phyloP scores from a whole-genome alignment of 1,140 invertebrate species.

The Physella acuta region DNA sequence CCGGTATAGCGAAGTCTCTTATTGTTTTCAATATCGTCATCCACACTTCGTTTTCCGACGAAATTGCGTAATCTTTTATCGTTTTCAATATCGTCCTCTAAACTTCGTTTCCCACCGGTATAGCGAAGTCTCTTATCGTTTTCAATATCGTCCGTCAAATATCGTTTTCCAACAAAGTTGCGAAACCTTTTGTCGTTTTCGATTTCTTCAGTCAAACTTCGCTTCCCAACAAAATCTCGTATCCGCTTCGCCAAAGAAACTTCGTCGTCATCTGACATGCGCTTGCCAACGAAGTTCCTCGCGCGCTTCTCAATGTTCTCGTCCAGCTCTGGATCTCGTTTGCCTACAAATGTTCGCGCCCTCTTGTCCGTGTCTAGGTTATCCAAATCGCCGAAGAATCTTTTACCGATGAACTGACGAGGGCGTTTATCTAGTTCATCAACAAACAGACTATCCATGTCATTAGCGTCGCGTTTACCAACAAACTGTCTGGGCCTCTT shows the following conservation, averaged over 20 bases:
- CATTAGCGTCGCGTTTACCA: not conserved
- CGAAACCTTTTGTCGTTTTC: not conserved
- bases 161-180: not conserved
- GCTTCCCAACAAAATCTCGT: conserved; percentile 11
- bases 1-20: not conserved
- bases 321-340: too few relatives aligned
- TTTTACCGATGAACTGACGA: conserved; percentile 7
- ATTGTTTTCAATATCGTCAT: not conserved
- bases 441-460: too few relatives aligned
- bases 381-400: not conserved
- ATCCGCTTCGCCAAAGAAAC: not conserved
- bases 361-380: not conserved
- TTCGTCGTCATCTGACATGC: not conserved
- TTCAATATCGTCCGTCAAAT: too few relatives aligned
- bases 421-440: conserved; percentile 2
- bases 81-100: not conserved
- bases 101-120: too few relatives aligned
- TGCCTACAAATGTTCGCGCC: not conserved
- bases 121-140: too few relatives aligned
- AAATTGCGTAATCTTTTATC: not conserved
- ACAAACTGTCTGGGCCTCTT: conserved; percentile 6
- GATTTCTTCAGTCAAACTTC: not conserved
- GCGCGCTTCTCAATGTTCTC: not conserved
- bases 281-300: not conserved
- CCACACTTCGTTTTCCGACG: not conserved